Base-by-base conservation (phyloP, 2,888 invertebrate species). In the Hyles lineata region DNA sequence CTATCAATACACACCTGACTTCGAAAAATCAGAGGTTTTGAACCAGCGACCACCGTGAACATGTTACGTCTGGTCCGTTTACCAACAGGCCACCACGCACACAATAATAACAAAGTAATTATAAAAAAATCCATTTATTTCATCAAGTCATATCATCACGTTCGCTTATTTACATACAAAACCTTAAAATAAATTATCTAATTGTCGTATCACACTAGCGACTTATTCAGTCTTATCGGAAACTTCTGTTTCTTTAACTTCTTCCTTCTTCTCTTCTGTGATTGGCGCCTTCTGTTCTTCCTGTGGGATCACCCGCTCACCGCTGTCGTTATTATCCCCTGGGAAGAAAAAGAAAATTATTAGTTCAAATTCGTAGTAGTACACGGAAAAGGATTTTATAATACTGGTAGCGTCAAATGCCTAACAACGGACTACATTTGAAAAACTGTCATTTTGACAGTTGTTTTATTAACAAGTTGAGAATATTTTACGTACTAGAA, bases 211-310 rank as follows among this genome's bases (percentile, higher is more conserved):
- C 87, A 86, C 89, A 86, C 86, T 87, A 85, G 75, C 78, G 87
- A 89, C 85, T 88, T 87, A 89, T 86, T 91, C 91, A 91, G 91
- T 89, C 91, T 91, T 91, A 55, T 87, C 83, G 75, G 76, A 76
- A 78, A 82, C 81, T 76, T 77, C 74, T 70, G 80, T 83, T 73
- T 78, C 77, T 74, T 77, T 78, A 75, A 70, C 73, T 75, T 82
- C 79, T 73, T 80, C 79, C 76, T 82, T 80, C 32, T 76, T 77
- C 32, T 76, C 76, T 70, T 81, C 80, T 25, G 79, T 73, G 17
- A 76, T 74, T 21, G 77, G 55, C 75, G 83, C 82, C 71, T 82
- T 77, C 52, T 77, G 74, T 59, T 83, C 83, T 74, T 78, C 79
- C 69, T 74, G 73, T 25, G 62, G 58, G 8, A 72, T 82, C 86